phyloP scores from a whole-genome alignment of 2,888 invertebrate species.

The Meiosimyza decipiens region DNA sequence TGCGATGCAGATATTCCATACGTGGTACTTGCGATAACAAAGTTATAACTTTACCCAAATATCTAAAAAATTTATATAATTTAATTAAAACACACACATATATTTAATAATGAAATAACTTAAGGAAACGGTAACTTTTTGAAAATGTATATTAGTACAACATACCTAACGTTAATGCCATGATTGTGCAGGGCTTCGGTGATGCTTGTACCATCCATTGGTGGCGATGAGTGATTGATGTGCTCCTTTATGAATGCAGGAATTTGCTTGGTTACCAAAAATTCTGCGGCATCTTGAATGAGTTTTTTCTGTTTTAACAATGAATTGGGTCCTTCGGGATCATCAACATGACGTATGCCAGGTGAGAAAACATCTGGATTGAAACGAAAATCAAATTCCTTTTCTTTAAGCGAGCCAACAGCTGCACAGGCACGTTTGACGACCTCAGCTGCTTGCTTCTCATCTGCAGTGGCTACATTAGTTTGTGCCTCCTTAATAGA shows the following conservation, averaged over 20 bases:
- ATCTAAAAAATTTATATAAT: conserved; percentile 68
- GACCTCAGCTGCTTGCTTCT: conserved; percentile 81
- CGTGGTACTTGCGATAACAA: conserved; percentile 82
- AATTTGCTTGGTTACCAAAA: conserved; percentile 91
- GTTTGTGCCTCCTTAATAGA: conserved; percentile 64
- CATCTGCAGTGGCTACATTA: conserved; percentile 71
- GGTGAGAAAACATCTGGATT: conserved; percentile 98
- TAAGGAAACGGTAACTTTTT: too few relatives aligned
- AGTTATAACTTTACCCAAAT: conserved; percentile 91
- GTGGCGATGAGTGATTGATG: conserved; percentile 90
- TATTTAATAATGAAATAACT: too few relatives aligned
- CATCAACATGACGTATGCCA: conserved; percentile 85
- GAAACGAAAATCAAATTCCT: conserved; percentile 96
- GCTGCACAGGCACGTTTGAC: conserved; percentile 90
- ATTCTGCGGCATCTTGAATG: conserved; percentile 95
- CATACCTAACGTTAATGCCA: conserved; percentile 87
- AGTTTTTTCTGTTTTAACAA: conserved; percentile 87
- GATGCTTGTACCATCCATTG: conserved; percentile 94
- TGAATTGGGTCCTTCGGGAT: conserved; percentile 74
- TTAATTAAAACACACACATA: too few relatives aligned
- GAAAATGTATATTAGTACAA: conserved; percentile 9
- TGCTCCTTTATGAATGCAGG: conserved; percentile 94
- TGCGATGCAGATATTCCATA: conserved; percentile 88
- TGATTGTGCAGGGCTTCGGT: conserved; percentile 93
- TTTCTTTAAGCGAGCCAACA: conserved; percentile 93